phyloP scores from a whole-genome alignment of 2,888 invertebrate genomes.

The Pandemis corylana region DNA sequence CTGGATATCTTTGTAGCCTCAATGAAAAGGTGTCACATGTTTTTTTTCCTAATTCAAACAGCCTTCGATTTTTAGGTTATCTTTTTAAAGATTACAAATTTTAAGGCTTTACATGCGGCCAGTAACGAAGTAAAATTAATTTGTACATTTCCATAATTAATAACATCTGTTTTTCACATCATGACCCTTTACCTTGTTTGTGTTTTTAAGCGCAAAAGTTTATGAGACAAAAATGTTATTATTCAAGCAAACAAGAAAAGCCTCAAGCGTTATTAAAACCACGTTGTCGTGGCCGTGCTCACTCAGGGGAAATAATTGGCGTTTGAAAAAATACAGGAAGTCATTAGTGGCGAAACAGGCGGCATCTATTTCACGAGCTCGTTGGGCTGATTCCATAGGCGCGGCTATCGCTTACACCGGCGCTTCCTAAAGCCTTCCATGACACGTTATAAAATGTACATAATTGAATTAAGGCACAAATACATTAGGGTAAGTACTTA shows the following conservation, averaged over 20 bases:
- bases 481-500: too few relatives aligned
- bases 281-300: slow-evolving; percentile 69
- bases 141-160: background rate
- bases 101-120: background rate
- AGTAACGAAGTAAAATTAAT: background rate
- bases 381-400: slow-evolving; percentile 54
- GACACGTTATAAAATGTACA: too few relatives aligned
- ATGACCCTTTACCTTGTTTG: background rate
- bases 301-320: slow-evolving; percentile 79
- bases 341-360: slow-evolving; percentile 80
- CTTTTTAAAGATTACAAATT: slow-evolving; percentile 7
- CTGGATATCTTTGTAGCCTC: slow-evolving; percentile 33
- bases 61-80: slow-evolving; percentile 12
- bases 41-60: slow-evolving; percentile 30
- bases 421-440: background rate
- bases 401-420: slow-evolving; percentile 62
- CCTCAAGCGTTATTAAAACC: slow-evolving; percentile 25
- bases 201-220: background rate
- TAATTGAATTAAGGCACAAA: too few relatives aligned
- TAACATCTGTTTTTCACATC: background rate
- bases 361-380: slow-evolving; percentile 77
- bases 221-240: background rate
- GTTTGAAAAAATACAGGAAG: slow-evolving; percentile 81
- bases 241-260: background rate
- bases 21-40: slow-evolving; percentile 36